A percentile compares a stretch with the other conserved stretches of the same genome.
These are phyloP conservation scores for Sardinella longiceps DNA, from an alignment of 2,797 vertebrate species.

Conservation along the genomic window DNA sequence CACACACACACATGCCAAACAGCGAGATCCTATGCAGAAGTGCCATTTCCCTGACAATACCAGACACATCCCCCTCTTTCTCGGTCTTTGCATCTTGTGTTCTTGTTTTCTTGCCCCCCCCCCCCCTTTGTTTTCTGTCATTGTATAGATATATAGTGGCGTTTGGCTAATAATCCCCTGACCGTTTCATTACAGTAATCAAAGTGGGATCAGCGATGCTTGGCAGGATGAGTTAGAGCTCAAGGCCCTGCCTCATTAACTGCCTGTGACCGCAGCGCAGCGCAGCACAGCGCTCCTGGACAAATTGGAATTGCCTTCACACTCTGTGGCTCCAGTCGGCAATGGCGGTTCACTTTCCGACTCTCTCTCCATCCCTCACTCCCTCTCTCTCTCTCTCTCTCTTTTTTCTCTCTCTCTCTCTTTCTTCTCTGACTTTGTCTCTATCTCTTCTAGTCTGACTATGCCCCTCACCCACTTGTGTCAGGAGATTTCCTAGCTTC, in stretches of 20 bases:
- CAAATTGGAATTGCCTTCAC: slow-evolving; percentile 82
- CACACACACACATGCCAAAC: slow-evolving; percentile 18
- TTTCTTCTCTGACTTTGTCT: neutral
- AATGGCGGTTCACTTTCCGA: neutral
- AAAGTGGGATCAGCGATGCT: slow-evolving; percentile 74
- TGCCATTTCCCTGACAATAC: slow-evolving; percentile 49
- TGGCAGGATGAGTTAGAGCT: slow-evolving; percentile 86
- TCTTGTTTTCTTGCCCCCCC: slow-evolving; percentile 17
- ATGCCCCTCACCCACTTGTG: neutral
- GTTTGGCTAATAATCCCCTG: slow-evolving; percentile 84
- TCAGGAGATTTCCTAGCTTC: neutral
- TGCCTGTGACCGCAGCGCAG: slow-evolving; percentile 71
- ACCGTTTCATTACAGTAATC: slow-evolving; percentile 89
- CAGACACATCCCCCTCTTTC: slow-evolving; percentile 45
- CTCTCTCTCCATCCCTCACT: neutral
- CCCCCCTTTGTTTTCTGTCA: slow-evolving; percentile 36
- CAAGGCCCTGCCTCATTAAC: slow-evolving; percentile 82
- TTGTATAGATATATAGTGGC: slow-evolving; percentile 54
- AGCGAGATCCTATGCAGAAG: slow-evolving; percentile 41
- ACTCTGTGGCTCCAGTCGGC: slow-evolving; percentile 44
- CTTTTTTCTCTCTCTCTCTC: neutral
- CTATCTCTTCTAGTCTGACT: neutral
- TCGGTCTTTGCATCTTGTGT: slow-evolving; percentile 30
- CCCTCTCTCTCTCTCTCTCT: neutral
- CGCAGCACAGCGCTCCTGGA: slow-evolving; percentile 71